Percentiles rank a stretch among this genome's conserved stretches.
phyloP scores from a whole-genome alignment of 2,888 invertebrate species.

The Pimpla rufipes region DNA sequence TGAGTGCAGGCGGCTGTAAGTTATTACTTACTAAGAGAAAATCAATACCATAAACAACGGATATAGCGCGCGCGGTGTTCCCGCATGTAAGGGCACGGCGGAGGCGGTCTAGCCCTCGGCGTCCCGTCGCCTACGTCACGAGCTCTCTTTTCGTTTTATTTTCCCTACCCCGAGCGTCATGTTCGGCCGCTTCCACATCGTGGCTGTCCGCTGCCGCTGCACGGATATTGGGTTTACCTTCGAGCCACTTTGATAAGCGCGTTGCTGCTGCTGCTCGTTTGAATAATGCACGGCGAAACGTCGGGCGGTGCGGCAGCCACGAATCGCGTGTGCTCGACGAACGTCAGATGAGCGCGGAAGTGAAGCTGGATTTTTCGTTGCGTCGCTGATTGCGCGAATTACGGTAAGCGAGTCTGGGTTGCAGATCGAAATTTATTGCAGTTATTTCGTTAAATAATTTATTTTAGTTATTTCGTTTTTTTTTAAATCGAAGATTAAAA shows the following conservation, averaged over 20 bases:
- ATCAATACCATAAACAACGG: constrained; percentile 62
- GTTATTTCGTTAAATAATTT: background rate
- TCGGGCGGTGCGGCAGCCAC: background rate
- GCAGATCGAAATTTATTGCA: background rate
- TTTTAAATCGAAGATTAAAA: no score
- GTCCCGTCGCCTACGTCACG: background rate
- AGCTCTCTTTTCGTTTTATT: constrained; percentile 18
- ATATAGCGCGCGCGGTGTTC: constrained; percentile 35
- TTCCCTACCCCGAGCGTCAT: background rate
- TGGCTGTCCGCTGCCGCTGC: background rate
- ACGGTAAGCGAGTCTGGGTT: background rate
- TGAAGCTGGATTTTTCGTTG: background rate
- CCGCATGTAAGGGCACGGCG: constrained; percentile 7
- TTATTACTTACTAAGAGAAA: constrained; percentile 52
- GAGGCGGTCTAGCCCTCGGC: constrained; percentile 5
- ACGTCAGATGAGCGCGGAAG: background rate
- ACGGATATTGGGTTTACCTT: background rate
- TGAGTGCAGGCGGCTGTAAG: constrained; percentile 22
- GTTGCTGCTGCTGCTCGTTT: background rate
- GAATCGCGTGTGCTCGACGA: background rate
- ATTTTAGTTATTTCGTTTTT: no score
- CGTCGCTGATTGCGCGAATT: background rate
- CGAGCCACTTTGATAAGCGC: no score
- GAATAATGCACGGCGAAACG: background rate
- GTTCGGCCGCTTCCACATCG: background rate